Evolutionary conservation across 2,888 invertebrate genomes (phyloP).

Genomic region (Tenthredo mesomela): DNA sequence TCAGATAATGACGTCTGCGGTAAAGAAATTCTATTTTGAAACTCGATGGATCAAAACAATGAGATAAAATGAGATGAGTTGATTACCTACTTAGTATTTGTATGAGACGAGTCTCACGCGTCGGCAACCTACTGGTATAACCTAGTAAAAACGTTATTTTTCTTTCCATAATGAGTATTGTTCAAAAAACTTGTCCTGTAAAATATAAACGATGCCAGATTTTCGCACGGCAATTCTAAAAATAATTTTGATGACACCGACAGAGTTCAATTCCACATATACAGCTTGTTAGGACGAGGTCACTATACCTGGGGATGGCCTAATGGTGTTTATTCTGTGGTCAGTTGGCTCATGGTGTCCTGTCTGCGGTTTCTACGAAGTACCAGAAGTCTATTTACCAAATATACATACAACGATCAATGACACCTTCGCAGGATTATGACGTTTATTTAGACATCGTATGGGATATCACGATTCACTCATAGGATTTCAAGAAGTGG

Average conservation of each 20-base stretch:
- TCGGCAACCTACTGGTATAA: background rate
- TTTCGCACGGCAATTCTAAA: conserved; percentile 16
- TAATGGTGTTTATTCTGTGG: background rate
- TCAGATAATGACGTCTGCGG: background rate
- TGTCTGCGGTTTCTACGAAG: background rate
- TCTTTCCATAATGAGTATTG: background rate
- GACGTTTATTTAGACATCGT: background rate
- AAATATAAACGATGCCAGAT: background rate
- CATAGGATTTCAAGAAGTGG: background rate
- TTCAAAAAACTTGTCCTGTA: background rate
- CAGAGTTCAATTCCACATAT: conserved; percentile 5
- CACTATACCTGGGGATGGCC: background rate
- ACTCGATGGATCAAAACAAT: background rate
- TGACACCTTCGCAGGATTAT: background rate
- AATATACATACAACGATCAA: background rate
- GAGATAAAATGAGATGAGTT: background rate
- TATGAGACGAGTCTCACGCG: conserved; percentile 9
- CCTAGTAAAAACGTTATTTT: background rate
- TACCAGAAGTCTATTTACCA: background rate
- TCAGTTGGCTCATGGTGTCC: background rate
- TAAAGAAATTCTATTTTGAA: background rate
- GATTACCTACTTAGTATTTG: background rate
- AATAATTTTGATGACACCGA: conserved; percentile 9
- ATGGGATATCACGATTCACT: background rate
- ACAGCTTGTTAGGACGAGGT: background rate